Base-by-base conservation (phyloP, 2,113 vertebrate species). In the Potamarius usumacintae region DNA sequence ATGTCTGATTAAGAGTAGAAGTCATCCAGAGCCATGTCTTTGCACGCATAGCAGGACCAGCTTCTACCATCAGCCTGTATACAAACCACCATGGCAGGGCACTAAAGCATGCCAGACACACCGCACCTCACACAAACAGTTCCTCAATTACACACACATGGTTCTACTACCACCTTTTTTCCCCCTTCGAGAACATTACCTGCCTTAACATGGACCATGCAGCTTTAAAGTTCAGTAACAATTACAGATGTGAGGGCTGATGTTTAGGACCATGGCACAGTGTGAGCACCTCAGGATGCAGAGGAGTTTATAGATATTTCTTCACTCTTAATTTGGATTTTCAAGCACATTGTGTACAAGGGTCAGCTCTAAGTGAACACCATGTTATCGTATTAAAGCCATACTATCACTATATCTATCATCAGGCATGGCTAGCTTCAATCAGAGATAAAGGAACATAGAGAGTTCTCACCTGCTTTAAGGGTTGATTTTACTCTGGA, bases 401-500 rank as follows among this genome's bases (percentile, higher is more conserved):
- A 34, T 30, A 30, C 1, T 53, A 8, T 7, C 18, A 30, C 1
- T 7, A 8, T 7, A 82, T 27, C 27, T 9, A 60, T 18, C 11
- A 22, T 12, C 6, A 7, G 52, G 11, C 22, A 53, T n/a, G 5
- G 7, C 25, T 6, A 22, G 10, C 9, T 53, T n/a, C 14, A n/a
- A 7, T 9, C 27, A 0, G 11, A 52, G 20, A 25, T 77, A 5
- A 50, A 52, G 20, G 18, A 55, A 55, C 6, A 20, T 0, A 4
- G 2, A 78, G 6, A 11, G 8, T 93, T 67, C 87, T 90, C 25
- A 90, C 86, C 89, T 9, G 57, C 15, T 63, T 78, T 76, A 67
- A 53, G 91, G 89, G 87, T 86, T 62, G 4, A 34, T 1, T 63
- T 93, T 95, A 99, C 76, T 99, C 97, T 63, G 98, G 97, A 22